These are phyloP conservation scores for Ectropis crepuscularia DNA, from an alignment of 2,888 invertebrate genomes.

Conservation along the genomic window DNA sequence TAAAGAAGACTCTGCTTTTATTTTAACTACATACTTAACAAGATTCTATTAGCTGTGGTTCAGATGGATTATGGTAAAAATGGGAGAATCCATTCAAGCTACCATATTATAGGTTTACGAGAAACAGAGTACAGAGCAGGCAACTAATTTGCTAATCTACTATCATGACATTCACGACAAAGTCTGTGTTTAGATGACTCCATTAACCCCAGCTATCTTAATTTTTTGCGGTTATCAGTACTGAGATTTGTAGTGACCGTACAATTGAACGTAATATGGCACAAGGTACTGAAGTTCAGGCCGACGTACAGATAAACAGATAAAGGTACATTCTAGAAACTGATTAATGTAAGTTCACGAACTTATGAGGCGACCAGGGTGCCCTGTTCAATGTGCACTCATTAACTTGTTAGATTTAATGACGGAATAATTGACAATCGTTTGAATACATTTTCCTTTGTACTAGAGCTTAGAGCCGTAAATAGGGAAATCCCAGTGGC, in stretches of 20 bases:
- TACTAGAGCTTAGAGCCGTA: no score
- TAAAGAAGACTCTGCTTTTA: no score
- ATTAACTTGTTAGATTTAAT: neutral
- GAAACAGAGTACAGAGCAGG: neutral
- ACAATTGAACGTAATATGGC: conserved; percentile 17
- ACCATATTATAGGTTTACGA: no score
- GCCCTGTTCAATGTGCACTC: neutral
- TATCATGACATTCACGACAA: neutral
- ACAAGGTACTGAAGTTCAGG: conserved; percentile 20
- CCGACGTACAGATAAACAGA: neutral
- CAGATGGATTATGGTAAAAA: no score
- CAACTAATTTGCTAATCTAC: neutral
- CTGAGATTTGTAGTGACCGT: conserved; percentile 15
- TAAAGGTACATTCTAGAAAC: conserved; percentile 11
- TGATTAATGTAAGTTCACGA: conserved; percentile 9
- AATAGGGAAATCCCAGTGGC: no score
- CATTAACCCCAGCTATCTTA: conserved; percentile 5
- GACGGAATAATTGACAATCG: neutral
- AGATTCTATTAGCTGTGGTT: no score
- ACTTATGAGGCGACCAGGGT: conserved; percentile 4
- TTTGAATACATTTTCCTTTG: neutral
- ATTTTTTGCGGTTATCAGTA: conserved; percentile 16
- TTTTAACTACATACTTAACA: no score
- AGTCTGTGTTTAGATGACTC: conserved; percentile 12
- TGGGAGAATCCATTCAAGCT: no score